These are phyloP conservation scores for Phyllostomus hastatus DNA, from an alignment of 2,113 vertebrate species.

Conservation along the genomic window DNA sequence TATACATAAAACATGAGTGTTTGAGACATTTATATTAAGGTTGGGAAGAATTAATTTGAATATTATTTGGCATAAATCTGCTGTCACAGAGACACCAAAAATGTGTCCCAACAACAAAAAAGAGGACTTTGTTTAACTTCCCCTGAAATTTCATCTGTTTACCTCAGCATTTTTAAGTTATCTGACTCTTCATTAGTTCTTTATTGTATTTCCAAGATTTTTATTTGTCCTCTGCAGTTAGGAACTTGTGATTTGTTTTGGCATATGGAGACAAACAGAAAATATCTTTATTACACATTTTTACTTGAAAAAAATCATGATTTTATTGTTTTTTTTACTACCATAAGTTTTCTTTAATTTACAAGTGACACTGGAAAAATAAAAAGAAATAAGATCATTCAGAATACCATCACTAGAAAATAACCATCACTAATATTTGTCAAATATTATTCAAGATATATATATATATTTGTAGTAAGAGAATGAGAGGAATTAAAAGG, in stretches of 20 bases:
- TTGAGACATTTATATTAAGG: conserved; percentile 51
- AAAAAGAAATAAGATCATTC: conserved; percentile 1
- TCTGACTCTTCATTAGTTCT: neutral
- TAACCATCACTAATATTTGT: neutral
- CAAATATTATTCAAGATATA: neutral
- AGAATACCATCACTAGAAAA: neutral
- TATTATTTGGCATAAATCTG: conserved; percentile 46
- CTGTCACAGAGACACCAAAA: conserved; percentile 44
- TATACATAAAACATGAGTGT: conserved; percentile 63
- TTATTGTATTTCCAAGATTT: conserved; percentile 22
- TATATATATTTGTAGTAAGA: neutral
- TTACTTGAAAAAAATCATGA: conserved; percentile 9
- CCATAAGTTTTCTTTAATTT: conserved; percentile 6
- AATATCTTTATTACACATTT: neutral
- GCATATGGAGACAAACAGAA: conserved; percentile 11
- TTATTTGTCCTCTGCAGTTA: neutral
- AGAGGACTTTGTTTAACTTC: conserved; percentile 30
- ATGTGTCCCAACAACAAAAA: neutral
- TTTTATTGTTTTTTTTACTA: conserved; percentile 2
- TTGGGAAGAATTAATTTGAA: conserved; percentile 63
- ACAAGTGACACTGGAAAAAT: conserved; percentile 37
- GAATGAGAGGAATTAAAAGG: neutral
- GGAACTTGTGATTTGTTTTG: neutral
- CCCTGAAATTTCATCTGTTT: conserved; percentile 33
- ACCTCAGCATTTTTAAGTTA: conserved; percentile 20